Conservation (phyloP, 2,888 invertebrate genomes). For the Caenorhabditis afra region DNA sequence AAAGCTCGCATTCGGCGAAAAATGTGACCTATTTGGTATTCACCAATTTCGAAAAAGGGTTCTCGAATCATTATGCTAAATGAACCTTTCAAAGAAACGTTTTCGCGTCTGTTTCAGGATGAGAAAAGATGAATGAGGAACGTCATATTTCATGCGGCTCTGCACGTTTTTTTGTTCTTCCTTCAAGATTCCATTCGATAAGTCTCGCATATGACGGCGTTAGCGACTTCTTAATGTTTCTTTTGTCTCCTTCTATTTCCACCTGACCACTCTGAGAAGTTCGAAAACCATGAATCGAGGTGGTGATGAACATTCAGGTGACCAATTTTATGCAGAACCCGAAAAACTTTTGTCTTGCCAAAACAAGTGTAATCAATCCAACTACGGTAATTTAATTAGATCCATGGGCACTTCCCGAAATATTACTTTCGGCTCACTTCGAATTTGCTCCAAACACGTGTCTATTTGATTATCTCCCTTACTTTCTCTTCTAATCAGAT, state of each 20-base stretch:
- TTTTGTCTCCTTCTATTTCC: constrained; percentile 1
- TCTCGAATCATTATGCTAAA: constrained; percentile 9
- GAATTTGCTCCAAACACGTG: too few relatives aligned
- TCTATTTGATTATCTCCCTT: background rate
- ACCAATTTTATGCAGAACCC: too few relatives aligned
- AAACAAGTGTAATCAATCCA: background rate
- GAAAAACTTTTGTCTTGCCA: background rate
- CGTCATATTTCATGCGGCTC: background rate
- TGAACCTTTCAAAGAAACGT: background rate
- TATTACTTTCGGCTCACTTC: too few relatives aligned
- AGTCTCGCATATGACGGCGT: too few relatives aligned
- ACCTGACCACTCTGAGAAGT: too few relatives aligned
- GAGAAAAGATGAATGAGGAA: background rate
- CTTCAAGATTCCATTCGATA: too few relatives aligned
- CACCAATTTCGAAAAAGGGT: constrained; percentile 13
- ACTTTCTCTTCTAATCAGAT: constrained; percentile 11
- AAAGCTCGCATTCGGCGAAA: too few relatives aligned
- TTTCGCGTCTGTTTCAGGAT: too few relatives aligned
- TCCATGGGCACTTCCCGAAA: constrained; percentile 3
- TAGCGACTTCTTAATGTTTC: background rate
- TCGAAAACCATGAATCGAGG: too few relatives aligned
- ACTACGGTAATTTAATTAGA: constrained; percentile 23
- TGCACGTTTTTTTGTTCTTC: too few relatives aligned
- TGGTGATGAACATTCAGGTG: too few relatives aligned
- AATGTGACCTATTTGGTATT: constrained; percentile 15